These are phyloP conservation scores for Indicator indicator DNA, from an alignment of 2,113 vertebrate genomes.

Conservation along the genomic window DNA sequence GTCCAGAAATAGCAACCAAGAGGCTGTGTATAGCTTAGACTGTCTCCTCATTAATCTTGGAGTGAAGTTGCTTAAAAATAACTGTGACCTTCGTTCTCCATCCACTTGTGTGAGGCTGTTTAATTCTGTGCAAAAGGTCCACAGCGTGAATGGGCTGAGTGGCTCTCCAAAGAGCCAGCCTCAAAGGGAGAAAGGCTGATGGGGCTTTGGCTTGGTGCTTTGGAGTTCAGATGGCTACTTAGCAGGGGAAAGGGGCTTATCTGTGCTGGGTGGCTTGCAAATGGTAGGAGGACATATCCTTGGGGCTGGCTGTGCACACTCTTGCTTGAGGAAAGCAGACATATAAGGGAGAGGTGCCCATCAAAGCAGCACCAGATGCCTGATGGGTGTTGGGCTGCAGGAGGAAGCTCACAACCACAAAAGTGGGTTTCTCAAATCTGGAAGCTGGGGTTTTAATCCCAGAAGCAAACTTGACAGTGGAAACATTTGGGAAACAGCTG, in stretches of 20 bases:
- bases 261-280: not conserved
- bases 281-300: not conserved
- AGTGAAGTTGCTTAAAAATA: conserved; percentile 9
- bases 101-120: not conserved
- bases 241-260: not conserved
- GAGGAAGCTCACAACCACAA: not conserved
- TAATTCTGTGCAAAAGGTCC: not conserved
- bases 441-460: conserved; percentile 18
- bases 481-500: conserved; percentile 65
- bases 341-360: not conserved
- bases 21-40: not conserved
- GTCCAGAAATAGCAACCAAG: not conserved
- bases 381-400: not conserved
- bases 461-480: conserved; percentile 26
- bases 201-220: not conserved
- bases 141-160: not conserved
- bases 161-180: not conserved
- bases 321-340: not conserved
- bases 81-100: not conserved
- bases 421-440: not conserved
- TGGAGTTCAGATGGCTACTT: not conserved
- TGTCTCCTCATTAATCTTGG: not conserved
- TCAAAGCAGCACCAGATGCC: not conserved
- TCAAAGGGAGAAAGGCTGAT: not conserved
- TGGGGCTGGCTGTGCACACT: no score